Conservation (phyloP, 2,888 invertebrate species). For the Trachelus troglodyta region DNA sequence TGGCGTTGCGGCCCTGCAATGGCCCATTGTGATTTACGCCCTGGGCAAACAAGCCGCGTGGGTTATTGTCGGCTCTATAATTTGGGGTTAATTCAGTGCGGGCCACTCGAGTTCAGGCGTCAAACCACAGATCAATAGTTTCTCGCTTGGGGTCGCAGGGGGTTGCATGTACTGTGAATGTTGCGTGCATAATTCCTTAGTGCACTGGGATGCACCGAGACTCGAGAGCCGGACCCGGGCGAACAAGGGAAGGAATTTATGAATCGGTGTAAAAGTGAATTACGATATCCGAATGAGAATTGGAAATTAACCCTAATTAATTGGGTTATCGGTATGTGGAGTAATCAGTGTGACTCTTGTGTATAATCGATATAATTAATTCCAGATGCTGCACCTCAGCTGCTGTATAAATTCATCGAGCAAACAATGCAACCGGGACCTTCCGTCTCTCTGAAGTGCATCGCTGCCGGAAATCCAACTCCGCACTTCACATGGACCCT, state of each 20-base stretch:
- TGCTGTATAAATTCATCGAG: slow-evolving; percentile 92
- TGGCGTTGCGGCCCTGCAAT: slow-evolving; percentile 41
- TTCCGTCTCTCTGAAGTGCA: slow-evolving; percentile 90
- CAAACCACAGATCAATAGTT: slow-evolving; percentile 65
- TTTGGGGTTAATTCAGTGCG: slow-evolving; percentile 64
- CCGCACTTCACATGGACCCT: slow-evolving; percentile 93
- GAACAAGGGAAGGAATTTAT: not conserved
- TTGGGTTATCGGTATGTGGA: not conserved
- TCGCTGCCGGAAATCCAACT: slow-evolving; percentile 93
- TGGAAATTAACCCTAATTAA: not conserved
- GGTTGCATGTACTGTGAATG: slow-evolving; percentile 60
- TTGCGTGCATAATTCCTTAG: slow-evolving; percentile 49
- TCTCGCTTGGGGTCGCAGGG: slow-evolving; percentile 35
- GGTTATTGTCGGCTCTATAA: slow-evolving; percentile 63
- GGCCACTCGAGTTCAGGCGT: slow-evolving; percentile 59
- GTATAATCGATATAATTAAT: slow-evolving; percentile 31
- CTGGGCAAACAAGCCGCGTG: slow-evolving; percentile 48
- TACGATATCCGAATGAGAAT: not conserved
- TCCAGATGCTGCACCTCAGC: slow-evolving; percentile 87
- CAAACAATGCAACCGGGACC: slow-evolving; percentile 93
- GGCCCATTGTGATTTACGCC: slow-evolving; percentile 58
- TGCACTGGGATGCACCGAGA: not conserved
- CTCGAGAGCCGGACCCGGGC: not conserved
- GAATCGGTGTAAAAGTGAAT: not conserved
- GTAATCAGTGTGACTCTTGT: not conserved